phyloP scores from a whole-genome alignment of 2,888 invertebrate species.

The Nomada fucata region DNA sequence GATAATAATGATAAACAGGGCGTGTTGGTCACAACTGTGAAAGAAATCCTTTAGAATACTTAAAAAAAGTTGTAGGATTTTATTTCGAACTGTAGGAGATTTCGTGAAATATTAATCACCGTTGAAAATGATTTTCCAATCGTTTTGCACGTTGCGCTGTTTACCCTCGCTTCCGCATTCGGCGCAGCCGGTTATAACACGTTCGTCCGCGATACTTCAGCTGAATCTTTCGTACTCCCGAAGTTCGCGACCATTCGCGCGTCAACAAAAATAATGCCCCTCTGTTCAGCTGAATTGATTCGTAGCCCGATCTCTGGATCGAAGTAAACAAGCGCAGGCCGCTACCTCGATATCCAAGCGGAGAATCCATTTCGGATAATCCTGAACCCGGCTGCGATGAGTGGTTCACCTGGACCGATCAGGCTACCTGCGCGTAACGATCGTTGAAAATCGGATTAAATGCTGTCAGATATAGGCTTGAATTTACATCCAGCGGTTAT shows the following conservation, averaged over 20 bases:
- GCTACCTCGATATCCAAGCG: conserved; percentile 42
- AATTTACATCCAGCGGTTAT: conserved; percentile 60
- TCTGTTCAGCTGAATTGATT: conserved; percentile 14
- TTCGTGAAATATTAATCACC: too few species aligned
- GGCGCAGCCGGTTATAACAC: too few species aligned
- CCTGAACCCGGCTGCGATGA: conserved; percentile 56
- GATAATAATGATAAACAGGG: too few species aligned
- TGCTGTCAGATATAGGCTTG: conserved; percentile 49
- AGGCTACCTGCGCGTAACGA: conserved; percentile 47
- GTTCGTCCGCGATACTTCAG: too few species aligned
- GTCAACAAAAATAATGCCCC: neutral
- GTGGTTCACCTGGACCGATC: conserved; percentile 47
- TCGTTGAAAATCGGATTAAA: conserved; percentile 63
- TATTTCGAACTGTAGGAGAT: too few species aligned
- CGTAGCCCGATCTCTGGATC: conserved; percentile 18
- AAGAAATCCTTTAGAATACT: too few species aligned
- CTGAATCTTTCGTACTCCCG: too few species aligned
- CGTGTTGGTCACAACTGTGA: too few species aligned
- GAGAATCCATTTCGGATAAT: conserved; percentile 53
- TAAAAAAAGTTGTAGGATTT: too few species aligned
- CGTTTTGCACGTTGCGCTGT: too few species aligned
- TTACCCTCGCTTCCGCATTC: too few species aligned
- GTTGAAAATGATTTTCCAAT: too few species aligned
- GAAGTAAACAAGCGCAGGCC: conserved; percentile 22
- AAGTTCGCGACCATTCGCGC: neutral